These are phyloP conservation scores for Malacosoma neustria DNA, from an alignment of 2,888 invertebrate genomes.

Conservation along the genomic window DNA sequence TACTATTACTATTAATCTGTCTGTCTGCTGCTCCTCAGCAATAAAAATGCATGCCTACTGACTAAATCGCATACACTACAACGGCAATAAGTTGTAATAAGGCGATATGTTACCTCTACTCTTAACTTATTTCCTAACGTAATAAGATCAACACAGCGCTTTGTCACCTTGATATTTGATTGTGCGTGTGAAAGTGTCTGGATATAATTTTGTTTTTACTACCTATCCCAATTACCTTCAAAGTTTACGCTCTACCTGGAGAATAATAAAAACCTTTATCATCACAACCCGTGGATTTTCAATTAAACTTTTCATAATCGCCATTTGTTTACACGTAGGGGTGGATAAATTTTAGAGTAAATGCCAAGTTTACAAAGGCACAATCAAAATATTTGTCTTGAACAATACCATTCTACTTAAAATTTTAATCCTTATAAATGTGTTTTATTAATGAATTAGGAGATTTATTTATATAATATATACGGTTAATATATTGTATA, in stretches of 20 bases:
- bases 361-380: slow-evolving; percentile 31
- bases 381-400: slow-evolving; percentile 33
- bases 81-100: no score
- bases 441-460: no score
- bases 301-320: slow-evolving; percentile 48
- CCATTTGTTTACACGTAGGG: slow-evolving; percentile 34
- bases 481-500: no score
- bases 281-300: slow-evolving; percentile 41
- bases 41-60: no score
- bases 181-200: background rate
- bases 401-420: background rate
- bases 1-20: no score
- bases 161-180: background rate
- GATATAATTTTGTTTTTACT: slow-evolving; percentile 14
- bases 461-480: no score
- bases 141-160: no score
- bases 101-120: no score
- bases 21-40: no score
- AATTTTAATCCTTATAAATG: background rate
- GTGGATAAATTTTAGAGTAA: slow-evolving; percentile 26
- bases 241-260: slow-evolving; percentile 37
- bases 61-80: no score
- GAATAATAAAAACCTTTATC: slow-evolving; percentile 43
- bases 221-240: slow-evolving; percentile 30
- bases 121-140: no score